Conservation (phyloP, 1,140 invertebrate species). For the Ephestia elutella region DNA sequence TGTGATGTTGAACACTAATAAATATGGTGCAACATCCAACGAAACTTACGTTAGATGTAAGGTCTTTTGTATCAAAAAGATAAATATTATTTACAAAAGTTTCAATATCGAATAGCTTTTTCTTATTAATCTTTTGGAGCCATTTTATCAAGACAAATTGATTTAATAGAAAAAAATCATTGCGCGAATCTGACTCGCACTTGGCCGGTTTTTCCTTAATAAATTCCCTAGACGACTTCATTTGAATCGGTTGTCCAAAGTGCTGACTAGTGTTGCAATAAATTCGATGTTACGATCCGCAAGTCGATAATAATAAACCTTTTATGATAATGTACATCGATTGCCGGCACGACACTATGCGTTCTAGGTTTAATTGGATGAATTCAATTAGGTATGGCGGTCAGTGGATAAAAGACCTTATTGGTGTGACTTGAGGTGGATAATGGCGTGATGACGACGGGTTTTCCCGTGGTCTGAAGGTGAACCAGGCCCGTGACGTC, state of each 20-base stretch:
- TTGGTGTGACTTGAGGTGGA: background rate
- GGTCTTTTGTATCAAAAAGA: too few relatives aligned
- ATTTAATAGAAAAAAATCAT: too few relatives aligned
- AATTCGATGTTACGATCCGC: background rate
- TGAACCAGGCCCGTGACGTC: constrained; percentile 6
- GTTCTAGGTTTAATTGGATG: background rate
- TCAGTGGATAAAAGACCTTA: background rate
- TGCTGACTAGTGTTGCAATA: background rate
- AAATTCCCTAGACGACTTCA: too few relatives aligned
- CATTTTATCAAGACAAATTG: too few relatives aligned
- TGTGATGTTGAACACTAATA: background rate
- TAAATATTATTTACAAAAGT: too few relatives aligned
- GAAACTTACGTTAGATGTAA: too few relatives aligned
- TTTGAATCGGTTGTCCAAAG: too few relatives aligned
- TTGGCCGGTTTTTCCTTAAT: too few relatives aligned
- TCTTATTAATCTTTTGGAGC: too few relatives aligned
- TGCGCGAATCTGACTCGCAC: too few relatives aligned
- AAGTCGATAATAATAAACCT: constrained; percentile 2
- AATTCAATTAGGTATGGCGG: background rate
- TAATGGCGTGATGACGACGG: background rate
- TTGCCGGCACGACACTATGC: background rate
- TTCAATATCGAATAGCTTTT: too few relatives aligned
- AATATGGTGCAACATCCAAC: background rate
- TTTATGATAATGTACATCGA: constrained; percentile 1
- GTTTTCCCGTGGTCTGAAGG: constrained; percentile 12